Conservation (phyloP, 1,140 invertebrate genomes). For the Rhysida immarginata region DNA sequence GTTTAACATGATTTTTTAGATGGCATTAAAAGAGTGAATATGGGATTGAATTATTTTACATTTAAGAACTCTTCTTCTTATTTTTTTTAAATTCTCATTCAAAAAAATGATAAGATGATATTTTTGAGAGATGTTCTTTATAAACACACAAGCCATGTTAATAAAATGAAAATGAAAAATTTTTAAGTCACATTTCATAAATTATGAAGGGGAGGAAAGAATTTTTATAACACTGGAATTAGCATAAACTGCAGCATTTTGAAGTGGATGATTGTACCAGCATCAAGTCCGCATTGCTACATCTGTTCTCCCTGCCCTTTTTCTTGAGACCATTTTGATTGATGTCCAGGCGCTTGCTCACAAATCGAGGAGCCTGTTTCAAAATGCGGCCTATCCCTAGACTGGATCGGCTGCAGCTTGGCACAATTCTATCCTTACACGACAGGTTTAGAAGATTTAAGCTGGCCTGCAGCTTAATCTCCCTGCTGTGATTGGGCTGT, state of each 20-base stretch:
- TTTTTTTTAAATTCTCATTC: too few relatives aligned
- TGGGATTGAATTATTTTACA: too few relatives aligned
- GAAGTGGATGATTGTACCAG: conserved; percentile 1
- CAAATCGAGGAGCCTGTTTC: conserved; percentile 1
- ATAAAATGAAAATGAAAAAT: too few relatives aligned
- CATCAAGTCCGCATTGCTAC: background rate
- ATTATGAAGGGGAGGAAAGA: too few relatives aligned
- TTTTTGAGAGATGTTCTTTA: too few relatives aligned
- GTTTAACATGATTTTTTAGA: too few relatives aligned
- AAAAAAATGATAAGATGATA: too few relatives aligned
- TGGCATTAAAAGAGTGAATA: too few relatives aligned
- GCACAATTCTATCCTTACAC: background rate
- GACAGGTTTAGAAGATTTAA: conserved; percentile 1
- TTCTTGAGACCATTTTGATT: conserved; percentile 6
- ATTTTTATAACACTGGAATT: too few relatives aligned
- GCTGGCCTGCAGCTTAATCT: background rate
- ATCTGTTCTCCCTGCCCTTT: background rate
- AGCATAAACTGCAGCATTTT: conserved; percentile 6
- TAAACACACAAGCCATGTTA: too few relatives aligned
- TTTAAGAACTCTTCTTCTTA: too few relatives aligned
- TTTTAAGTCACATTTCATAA: too few relatives aligned
- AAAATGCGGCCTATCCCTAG: conserved; percentile 1
- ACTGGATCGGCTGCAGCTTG: background rate
- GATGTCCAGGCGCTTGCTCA: conserved; percentile 1
- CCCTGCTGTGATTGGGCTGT: background rate